Evolutionary conservation across 2,113 vertebrate genomes (phyloP).

Genomic region (Fulica atra): DNA sequence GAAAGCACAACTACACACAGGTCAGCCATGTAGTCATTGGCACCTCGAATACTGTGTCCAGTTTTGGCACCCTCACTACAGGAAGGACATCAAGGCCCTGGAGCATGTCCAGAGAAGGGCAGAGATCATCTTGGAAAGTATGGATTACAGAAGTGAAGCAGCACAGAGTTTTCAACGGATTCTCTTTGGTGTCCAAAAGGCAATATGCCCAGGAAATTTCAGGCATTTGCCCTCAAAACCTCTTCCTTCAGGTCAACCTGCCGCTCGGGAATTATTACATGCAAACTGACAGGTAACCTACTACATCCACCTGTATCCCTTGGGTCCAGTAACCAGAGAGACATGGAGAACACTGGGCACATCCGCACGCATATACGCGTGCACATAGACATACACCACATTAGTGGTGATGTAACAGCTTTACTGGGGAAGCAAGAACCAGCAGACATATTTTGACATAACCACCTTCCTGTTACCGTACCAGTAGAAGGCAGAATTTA

Average conservation of each 20-base stretch:
- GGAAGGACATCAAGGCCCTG: too few relatives aligned
- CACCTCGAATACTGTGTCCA: too few relatives aligned
- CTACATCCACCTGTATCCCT: not conserved
- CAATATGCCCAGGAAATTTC: not conserved
- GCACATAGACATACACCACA: not conserved
- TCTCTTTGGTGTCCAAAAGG: not conserved
- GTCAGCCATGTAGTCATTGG: not conserved
- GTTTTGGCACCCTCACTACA: too few relatives aligned
- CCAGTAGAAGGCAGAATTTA: not conserved
- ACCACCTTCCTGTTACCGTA: not conserved
- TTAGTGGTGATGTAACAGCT: not conserved
- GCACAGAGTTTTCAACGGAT: not conserved
- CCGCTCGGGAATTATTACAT: not conserved
- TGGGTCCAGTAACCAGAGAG: not conserved
- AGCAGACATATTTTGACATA: not conserved
- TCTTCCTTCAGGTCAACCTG: not conserved
- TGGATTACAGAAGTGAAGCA: not conserved
- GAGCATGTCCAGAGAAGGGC: too few relatives aligned
- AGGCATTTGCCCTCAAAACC: too few relatives aligned
- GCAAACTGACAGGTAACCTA: fast-evolving
- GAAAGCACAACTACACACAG: not conserved
- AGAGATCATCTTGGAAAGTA: not conserved
- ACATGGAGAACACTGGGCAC: not conserved
- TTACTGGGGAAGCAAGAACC: fast-evolving
- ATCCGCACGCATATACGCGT: too few relatives aligned